Percentiles rank a stretch among this genome's conserved stretches.
phyloP scores from a whole-genome alignment of 2,888 invertebrate species.

The Lasioglossum lativentre region DNA sequence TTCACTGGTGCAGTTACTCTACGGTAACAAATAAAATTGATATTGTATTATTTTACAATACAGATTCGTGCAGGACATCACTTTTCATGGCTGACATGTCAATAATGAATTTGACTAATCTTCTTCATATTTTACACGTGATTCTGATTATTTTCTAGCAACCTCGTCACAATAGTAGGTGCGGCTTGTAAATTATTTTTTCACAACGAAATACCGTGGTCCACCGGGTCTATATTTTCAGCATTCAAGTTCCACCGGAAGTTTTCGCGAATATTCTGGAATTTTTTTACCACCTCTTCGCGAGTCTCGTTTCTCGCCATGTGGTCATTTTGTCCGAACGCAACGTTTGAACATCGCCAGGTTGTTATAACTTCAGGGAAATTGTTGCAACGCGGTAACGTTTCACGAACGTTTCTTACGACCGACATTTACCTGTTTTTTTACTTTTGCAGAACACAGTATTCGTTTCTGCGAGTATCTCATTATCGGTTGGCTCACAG shows the following conservation, averaged over 20 bases:
- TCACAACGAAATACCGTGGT: background rate
- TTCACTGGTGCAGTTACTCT: no score
- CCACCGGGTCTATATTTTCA: background rate
- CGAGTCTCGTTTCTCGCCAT: background rate
- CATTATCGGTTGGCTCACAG: constrained; percentile 34
- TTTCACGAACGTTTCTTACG: constrained; percentile 1
- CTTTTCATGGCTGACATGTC: no score
- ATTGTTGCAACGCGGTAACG: constrained; percentile 25
- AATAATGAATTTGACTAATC: no score
- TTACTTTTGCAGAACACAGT: constrained; percentile 2
- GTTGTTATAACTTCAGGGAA: constrained; percentile 29
- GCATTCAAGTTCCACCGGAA: background rate
- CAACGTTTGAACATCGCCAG: background rate
- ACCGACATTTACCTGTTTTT: constrained; percentile 18
- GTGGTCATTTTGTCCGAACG: background rate
- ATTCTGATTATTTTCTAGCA: background rate
- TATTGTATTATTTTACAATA: no score
- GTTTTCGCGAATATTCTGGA: background rate
- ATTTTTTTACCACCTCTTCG: background rate
- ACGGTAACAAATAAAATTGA: no score
- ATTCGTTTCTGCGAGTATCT: constrained; percentile 31
- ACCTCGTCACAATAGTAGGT: background rate
- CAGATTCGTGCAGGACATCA: no score
- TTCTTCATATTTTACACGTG: no score
- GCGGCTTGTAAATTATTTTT: background rate